These are phyloP conservation scores for Hyposoter didymator DNA, from an alignment of 2,888 invertebrate genomes.

Conservation along the genomic window DNA sequence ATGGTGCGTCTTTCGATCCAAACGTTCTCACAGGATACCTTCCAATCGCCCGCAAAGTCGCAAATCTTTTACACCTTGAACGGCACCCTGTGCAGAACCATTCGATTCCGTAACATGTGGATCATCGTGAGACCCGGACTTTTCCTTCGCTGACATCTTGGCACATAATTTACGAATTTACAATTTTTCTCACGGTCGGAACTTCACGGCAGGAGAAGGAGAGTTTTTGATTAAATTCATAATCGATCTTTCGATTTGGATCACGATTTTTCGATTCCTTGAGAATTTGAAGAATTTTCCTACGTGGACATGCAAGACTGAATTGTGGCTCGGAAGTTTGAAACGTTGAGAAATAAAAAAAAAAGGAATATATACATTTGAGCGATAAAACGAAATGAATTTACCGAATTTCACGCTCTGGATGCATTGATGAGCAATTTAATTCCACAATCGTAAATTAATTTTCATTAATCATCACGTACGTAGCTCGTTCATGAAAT, in stretches of 20 bases:
- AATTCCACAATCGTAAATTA: neutral
- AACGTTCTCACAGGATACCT: neutral
- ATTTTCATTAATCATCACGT: neutral
- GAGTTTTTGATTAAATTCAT: no score
- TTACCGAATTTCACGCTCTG: neutral
- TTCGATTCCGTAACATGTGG: neutral
- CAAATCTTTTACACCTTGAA: neutral
- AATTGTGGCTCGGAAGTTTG: no score
- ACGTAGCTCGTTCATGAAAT: conserved; percentile 18
- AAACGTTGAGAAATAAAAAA: no score
- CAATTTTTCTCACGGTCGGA: no score
- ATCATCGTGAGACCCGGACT: neutral
- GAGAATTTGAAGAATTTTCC: no score
- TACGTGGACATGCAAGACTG: no score
- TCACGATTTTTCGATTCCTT: no score
- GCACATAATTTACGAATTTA: neutral
- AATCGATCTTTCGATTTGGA: no score
- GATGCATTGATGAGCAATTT: neutral
- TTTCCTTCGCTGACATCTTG: neutral
- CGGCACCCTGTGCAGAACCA: neutral
- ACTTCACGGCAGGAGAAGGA: no score
- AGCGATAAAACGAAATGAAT: neutral
- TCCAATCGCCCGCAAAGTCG: neutral
- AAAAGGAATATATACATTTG: neutral
- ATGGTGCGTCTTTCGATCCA: neutral